Evolutionary conservation across 2,888 invertebrate genomes (phyloP), one percentile per base, ranked within the genome.

Genomic region (Nyleta sp.): DNA sequence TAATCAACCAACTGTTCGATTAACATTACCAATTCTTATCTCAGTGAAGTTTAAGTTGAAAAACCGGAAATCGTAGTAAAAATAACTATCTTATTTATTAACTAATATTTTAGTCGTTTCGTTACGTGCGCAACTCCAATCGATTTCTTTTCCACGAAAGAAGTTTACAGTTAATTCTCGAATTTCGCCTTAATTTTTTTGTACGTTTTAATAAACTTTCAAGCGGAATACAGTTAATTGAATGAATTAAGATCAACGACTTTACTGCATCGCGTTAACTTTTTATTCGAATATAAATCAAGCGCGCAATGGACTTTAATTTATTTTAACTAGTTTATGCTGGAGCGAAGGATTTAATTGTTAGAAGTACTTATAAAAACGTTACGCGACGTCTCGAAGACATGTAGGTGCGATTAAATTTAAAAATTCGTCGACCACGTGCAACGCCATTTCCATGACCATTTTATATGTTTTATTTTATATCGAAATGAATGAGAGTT

Each of bases 401-500:
- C n/a, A n/a, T n/a, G 52, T 18, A 52, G 35, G 38, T 38, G 38
- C 22, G 53, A 53, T 22, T 35, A 35, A 35, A 38, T 38, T 31
- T 22, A 22, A 53, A 53, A 53, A 53, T 1, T 57, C 10, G 1
- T 40, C 22, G 11, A 15, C 40, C 40, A 57, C 15, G 20, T 24
- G 38, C 33, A 59, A 7, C 18, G n/a, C 13, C 2, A 24, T 8
- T 31, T 28, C 31, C 31, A 59, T 59, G 33, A 35, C 33, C n/a
- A 15, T 20, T 59, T 59, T 31, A 44, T 31, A 24, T 3, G 13
- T 59, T 42, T 46, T 46, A 46, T 44, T 13, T 33, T 33, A 31
- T 33, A 59, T 59, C 40, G 15, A 59, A 44, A 59, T 57, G 13
- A 57, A 57, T 24, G 40, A 57, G 15, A 15, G 13, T 24, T 13